phyloP scores from a whole-genome alignment of 2,888 invertebrate genomes.

The Apeira syringaria region DNA sequence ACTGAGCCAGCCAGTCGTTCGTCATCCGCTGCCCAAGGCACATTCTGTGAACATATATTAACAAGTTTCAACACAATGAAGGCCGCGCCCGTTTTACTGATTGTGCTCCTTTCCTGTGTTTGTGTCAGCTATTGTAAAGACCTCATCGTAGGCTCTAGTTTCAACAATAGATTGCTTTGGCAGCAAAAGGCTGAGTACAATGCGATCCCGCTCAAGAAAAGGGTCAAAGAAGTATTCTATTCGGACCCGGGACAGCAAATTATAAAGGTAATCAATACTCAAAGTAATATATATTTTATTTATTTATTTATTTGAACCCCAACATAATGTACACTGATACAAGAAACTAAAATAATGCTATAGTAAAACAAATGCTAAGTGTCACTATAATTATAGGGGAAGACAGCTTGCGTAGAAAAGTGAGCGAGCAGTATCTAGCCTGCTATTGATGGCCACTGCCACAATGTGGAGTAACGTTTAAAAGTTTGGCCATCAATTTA shows the following conservation, averaged over 20 bases:
- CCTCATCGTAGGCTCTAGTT: conserved; percentile 72
- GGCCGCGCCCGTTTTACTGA: conserved; percentile 49
- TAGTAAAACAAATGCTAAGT: too few relatives aligned
- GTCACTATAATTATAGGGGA: too few relatives aligned
- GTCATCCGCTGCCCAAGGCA: conserved; percentile 46
- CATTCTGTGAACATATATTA: conserved; percentile 37
- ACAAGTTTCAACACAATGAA: conserved; percentile 54
- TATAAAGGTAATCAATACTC: conserved; percentile 74
- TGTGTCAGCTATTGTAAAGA: conserved; percentile 62
- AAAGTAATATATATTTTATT: too few relatives aligned
- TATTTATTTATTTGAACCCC: too few relatives aligned
- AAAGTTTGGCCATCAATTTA: too few relatives aligned
- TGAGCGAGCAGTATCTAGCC: too few relatives aligned
- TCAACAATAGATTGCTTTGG: conserved; percentile 64
- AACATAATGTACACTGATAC: too few relatives aligned
- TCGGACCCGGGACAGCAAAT: conserved; percentile 73
- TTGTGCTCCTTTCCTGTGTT: conserved; percentile 56
- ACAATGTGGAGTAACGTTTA: too few relatives aligned
- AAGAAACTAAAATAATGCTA: too few relatives aligned
- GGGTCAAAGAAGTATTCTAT: conserved; percentile 74
- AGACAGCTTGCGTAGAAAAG: too few relatives aligned
- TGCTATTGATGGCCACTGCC: too few relatives aligned
- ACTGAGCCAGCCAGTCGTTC: conserved; percentile 49
- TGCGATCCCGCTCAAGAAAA: conserved; percentile 70
- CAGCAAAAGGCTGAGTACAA: conserved; percentile 73